Percentiles rank a stretch among this genome's conserved stretches.
These are phyloP conservation scores for Pseudoatta argentina DNA, from an alignment of 1,140 invertebrate species.

Conservation along the genomic window DNA sequence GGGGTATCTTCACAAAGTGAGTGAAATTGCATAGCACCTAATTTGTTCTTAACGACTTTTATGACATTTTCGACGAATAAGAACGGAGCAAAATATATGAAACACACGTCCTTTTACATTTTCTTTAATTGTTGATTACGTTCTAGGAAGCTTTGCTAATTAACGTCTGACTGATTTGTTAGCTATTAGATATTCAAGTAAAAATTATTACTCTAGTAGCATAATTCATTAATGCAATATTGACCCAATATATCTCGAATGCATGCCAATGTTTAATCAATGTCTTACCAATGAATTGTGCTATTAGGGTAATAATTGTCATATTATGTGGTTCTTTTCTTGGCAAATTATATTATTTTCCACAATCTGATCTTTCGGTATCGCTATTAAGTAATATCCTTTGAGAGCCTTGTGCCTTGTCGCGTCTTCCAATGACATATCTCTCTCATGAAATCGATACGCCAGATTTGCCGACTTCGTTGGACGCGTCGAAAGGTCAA, in stretches of 20 bases:
- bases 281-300: too few relatives aligned
- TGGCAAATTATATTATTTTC: neutral
- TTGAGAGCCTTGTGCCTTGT: neutral
- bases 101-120: neutral
- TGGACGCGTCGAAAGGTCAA: slow-evolving; percentile 47
- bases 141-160: neutral
- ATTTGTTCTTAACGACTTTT: neutral
- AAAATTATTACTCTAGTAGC: neutral
- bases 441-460: slow-evolving; percentile 29
- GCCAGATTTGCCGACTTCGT: slow-evolving; percentile 3
- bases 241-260: too few relatives aligned
- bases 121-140: neutral
- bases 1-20: slow-evolving; percentile 90
- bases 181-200: neutral
- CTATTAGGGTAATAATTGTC: too few relatives aligned
- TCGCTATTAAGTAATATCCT: neutral
- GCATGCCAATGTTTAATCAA: too few relatives aligned
- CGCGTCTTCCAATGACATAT: neutral
- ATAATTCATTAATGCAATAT: too few relatives aligned
- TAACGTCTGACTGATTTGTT: neutral
- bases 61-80: slow-evolving; percentile 13
- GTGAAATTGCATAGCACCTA: slow-evolving; percentile 64
- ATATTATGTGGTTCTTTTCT: neutral
- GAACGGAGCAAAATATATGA: neutral
- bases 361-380: neutral